Base-by-base conservation (phyloP, 1,140 invertebrate species). In the Dolichoris vasculosae region DNA sequence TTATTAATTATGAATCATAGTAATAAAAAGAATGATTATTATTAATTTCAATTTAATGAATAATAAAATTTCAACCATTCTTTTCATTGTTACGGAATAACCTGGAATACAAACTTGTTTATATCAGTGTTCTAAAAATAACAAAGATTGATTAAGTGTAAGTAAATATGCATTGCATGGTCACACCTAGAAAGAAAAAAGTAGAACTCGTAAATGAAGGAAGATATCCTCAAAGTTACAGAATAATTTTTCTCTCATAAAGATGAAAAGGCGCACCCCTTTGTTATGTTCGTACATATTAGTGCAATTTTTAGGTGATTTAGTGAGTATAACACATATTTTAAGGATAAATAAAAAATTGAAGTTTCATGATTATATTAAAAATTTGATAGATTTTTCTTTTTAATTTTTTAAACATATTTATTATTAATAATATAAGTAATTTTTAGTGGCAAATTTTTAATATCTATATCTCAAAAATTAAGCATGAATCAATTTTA, bases 211-310 rank as follows among this genome's bases (percentile, higher is more conserved):
- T 26, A 81, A 81, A 67, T 59, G 73, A 69, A 46, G 26, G 20
- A 67, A 69, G 59, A 23, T 32, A 40, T 71, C 8, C n/a, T n/a
- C 30, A 7, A 32, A 71, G 32, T 40, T 38, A 40, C 26, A 11
- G 38, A 38, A 64, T 64, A 63, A 79, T 64, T 79, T 71, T 78
- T 78, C 43, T 32, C 77, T 64, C 46, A 40, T 13, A 63, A 38
- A 64, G 43, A 43, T 43, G 51, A 15, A 43, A 40, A 55, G 76
- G 48, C 48, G n/a, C 76, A 40, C 35, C 48, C 76, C 8, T 78
- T 38, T 78, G 59, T 63, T 40, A 43, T 73, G 38, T 73, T 73
- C 9, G 3, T 15, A 40, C 17, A 73, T 6, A 43, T 23, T 35
- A 43, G 40, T n/a, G 43, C 30, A 67, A 67, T 59, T 59, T 26